Conservation (phyloP, 53 echinoderm and acorn worm species). For the Stichopus horrens region DNA sequence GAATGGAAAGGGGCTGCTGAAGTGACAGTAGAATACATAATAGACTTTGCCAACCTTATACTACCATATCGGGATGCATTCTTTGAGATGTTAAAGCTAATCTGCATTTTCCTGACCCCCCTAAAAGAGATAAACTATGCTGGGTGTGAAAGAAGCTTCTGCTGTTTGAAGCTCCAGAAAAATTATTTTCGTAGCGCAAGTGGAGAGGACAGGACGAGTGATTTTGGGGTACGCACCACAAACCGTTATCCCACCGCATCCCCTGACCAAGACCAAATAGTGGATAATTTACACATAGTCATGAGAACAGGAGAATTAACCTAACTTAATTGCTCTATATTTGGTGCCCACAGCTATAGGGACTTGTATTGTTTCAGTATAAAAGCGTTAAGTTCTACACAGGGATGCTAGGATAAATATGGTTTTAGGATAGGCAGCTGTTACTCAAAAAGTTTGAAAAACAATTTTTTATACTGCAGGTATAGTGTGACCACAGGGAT, state of each 20-base stretch:
- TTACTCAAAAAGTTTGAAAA: no score
- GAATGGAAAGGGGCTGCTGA: conserved; percentile 12
- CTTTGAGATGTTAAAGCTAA: conserved; percentile 32
- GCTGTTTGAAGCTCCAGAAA: conserved; percentile 38
- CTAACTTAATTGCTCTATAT: not conserved
- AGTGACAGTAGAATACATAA: conserved; percentile 7
- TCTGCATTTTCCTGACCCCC: conserved; percentile 9
- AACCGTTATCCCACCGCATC: not conserved
- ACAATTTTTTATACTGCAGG: no score
- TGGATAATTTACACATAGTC: conserved; percentile 22
- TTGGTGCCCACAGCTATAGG: no score
- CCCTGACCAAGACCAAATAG: not conserved
- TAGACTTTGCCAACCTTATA: conserved; percentile 48
- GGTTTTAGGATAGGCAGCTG: no score
- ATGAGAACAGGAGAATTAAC: conserved; percentile 19
- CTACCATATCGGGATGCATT: conserved; percentile 40
- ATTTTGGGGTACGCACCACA: conserved; percentile 16
- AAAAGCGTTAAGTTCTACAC: no score
- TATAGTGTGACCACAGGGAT: no score
- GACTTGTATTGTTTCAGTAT: no score
- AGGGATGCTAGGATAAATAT: no score
- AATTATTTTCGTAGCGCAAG: conserved; percentile 42
- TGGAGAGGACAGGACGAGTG: conserved; percentile 31
- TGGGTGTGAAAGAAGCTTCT: conserved; percentile 35
- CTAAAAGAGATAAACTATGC: conserved; percentile 24